A percentile compares a stretch with the other conserved stretches of the same genome.
Evolutionary conservation across 2,113 vertebrate genomes (phyloP).

Genomic region (Prunella fulvescens): DNA sequence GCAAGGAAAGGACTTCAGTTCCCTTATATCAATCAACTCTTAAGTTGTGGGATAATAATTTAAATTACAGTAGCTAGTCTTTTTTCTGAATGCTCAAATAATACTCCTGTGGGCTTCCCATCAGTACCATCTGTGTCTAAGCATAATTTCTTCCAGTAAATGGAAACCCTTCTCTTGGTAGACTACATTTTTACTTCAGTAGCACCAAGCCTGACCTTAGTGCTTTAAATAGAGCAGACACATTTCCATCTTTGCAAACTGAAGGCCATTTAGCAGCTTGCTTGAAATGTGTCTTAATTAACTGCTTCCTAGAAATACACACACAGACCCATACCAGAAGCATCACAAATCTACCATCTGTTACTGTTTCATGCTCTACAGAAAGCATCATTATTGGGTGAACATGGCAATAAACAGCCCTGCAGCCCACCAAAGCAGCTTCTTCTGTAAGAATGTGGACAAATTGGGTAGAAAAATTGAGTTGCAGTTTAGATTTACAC

Average conservation of each 20-base stretch:
- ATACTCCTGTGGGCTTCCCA: neutral
- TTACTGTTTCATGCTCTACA: neutral
- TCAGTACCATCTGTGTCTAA: neutral
- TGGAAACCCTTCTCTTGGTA: neutral
- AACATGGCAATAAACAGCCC: neutral
- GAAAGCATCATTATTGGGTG: neutral
- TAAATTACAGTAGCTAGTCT: neutral
- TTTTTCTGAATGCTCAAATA: neutral
- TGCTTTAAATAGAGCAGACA: neutral
- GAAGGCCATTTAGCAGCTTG: slow-evolving; percentile 3
- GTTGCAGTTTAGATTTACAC: neutral
- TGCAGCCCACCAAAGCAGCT: neutral
- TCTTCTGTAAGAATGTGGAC: neutral
- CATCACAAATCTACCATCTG: neutral
- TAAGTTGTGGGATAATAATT: neutral
- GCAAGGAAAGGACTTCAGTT: neutral
- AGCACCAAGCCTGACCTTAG: neutral
- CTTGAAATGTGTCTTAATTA: slow-evolving; percentile 41
- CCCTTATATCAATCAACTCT: neutral
- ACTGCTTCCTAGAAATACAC: slow-evolving; percentile 4
- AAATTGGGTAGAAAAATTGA: neutral
- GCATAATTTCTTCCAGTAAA: neutral
- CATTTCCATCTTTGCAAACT: neutral
- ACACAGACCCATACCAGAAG: neutral
- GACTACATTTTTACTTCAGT: neutral